Evolutionary conservation across 2,888 invertebrate species (phyloP).

Genomic region (Anthophora plumipes): DNA sequence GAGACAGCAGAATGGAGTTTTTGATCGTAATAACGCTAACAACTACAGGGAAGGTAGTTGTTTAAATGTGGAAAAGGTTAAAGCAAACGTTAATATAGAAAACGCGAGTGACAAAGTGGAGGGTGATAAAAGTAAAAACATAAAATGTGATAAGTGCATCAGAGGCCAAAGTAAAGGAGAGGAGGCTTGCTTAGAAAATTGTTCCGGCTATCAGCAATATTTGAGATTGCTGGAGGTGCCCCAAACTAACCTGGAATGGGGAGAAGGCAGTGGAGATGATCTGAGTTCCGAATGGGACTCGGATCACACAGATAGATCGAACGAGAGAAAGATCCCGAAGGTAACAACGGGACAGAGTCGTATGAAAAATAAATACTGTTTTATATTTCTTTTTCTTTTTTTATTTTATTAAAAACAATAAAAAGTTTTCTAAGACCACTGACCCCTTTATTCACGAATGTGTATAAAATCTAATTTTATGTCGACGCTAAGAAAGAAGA

Average conservation of each 20-base stretch:
- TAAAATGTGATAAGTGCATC: constrained; percentile 22
- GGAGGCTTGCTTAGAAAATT: constrained; percentile 37
- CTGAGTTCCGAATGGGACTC: constrained; percentile 97
- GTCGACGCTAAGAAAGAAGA: neutral
- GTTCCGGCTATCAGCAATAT: constrained; percentile 91
- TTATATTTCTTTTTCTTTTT: neutral
- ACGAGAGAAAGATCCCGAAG: constrained; percentile 42
- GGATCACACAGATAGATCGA: constrained; percentile 84
- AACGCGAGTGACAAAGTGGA: neutral
- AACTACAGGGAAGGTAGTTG: neutral
- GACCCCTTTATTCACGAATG: neutral
- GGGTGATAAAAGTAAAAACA: neutral
- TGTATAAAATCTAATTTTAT: neutral
- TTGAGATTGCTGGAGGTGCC: constrained; percentile 90
- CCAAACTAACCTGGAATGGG: constrained; percentile 88
- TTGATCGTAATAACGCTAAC: constrained; percentile 8
- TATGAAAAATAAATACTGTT: neutral
- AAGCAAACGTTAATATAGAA: neutral
- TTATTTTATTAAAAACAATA: neutral
- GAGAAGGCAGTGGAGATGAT: constrained; percentile 96
- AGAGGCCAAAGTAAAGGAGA: constrained; percentile 13
- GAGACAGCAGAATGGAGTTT: neutral
- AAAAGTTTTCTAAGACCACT: neutral
- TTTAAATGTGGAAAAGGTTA: neutral
- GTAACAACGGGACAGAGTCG: constrained; percentile 30